Evolutionary conservation across 2,888 invertebrate species (phyloP).

Genomic region (Tetragonula carbonaria): DNA sequence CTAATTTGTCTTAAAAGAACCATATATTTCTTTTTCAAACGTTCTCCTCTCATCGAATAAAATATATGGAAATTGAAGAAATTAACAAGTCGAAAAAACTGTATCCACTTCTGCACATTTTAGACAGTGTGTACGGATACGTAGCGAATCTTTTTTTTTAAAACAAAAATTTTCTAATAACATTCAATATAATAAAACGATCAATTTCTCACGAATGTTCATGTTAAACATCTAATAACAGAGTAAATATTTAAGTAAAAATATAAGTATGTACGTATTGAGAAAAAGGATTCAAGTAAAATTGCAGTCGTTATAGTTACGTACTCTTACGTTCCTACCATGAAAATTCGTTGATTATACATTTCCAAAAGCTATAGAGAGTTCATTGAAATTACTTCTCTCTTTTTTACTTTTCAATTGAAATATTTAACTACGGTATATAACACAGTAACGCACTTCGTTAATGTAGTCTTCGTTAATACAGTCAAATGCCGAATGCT

Average conservation of each 20-base stretch:
- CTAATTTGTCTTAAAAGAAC: background rate
- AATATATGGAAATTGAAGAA: background rate
- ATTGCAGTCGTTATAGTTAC: background rate
- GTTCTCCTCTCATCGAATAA: no score
- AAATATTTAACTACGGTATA: background rate
- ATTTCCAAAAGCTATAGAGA: slow-evolving; percentile 26
- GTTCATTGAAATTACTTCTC: background rate
- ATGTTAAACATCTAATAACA: background rate
- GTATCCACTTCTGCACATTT: background rate
- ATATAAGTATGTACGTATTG: background rate
- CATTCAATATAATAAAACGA: slow-evolving; percentile 5
- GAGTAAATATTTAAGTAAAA: slow-evolving; percentile 1
- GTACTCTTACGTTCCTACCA: background rate
- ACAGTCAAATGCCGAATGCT: slow-evolving; percentile 20
- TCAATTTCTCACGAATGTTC: background rate
- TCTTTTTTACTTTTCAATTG: background rate
- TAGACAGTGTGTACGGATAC: background rate
- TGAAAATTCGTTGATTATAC: slow-evolving; percentile 10
- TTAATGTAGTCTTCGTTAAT: slow-evolving; percentile 16
- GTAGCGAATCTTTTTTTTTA: background rate
- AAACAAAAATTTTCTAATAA: slow-evolving; percentile 8
- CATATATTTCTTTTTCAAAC: background rate
- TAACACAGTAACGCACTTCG: slow-evolving; percentile 20
- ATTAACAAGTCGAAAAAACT: background rate
- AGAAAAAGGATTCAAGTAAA: slow-evolving; percentile 10